Base-by-base conservation (phyloP, 2,888 invertebrate genomes). In the Chaitophorus viminalis region DNA sequence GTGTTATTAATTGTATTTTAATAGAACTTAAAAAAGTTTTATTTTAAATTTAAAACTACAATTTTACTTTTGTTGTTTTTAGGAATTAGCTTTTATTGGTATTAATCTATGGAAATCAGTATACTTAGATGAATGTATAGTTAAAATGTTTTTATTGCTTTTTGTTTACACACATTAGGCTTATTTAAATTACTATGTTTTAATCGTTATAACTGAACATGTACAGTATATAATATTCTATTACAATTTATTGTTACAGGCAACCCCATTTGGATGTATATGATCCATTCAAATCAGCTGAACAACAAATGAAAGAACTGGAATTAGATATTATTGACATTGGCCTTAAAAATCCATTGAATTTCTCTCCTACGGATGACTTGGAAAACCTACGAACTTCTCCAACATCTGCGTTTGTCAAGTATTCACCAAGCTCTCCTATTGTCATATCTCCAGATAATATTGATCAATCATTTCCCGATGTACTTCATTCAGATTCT, bases 221-320 rank as follows among this genome's bases (percentile, higher is more conserved):
- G 0, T 25, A 21, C 2, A 1, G 21, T 46, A 54, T 54, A 60
- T 25, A 60, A 21, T 60, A 21, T 60, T 60, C 25, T 60, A 25
- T 72, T 72, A 70, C 17, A 79, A 60, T 33, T 81, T 36, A 74
- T 46, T 87, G n/a, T 88, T 83, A 54, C 52, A 82, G 88, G 21
- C 65, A 88, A 70, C 82, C 82, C 3, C 25, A 77, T 84, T 88
- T 89, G 39, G 93, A 93, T 90, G 93, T 92, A 90, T 96, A 96
- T 92, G 95, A 96, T 92, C 96, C 96, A 82, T 96, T 95, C 92
- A 92, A 94, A 90, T 94, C 94, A 90, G 96, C 96, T 79, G 95
- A 96, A 92, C 94, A 94, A 89, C 96, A 96, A 92, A 94, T 96
- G 92, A 94, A 95, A 92, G 96, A 96, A 91, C 93, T 96, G 65